Base-by-base conservation (phyloP, 2,797 vertebrate genomes). In the Ambastaia sidthimunki region DNA sequence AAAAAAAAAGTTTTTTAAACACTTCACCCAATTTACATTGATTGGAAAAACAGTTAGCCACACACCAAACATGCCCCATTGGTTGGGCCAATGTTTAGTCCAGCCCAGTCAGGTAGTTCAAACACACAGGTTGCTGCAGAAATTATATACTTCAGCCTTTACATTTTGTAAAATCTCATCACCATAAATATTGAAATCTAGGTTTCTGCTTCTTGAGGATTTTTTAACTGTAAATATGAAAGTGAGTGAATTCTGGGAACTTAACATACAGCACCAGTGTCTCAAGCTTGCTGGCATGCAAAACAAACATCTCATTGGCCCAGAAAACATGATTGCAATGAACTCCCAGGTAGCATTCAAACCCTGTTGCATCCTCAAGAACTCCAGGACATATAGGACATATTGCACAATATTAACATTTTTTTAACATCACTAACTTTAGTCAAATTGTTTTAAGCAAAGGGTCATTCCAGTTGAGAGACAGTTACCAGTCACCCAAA, bases 361-460 rank as follows among this genome's bases (percentile, higher is more conserved):
- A 18, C 48, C 37, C 37, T 41, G 34, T 15, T 12, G 13, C 37
- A 37, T 62, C 76, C 37, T 41, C 31, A 44, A 66, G 48, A 77
- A 34, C 41, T 54, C 44, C 15, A 48, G 41, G 59, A 41, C 69
- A 47, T 66, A 59, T 16, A 65, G 48, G 48, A 79, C 69, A 25
- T 79, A 79, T 79, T 79, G 69, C 77, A 79, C 77, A 72, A 72
- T 5, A 28, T 63, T 63, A 63, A 31, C 0, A 10, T 55, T 18
- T 37, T 37, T 63, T 78, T 12, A 70, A 60, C 75, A 59, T 54
- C 21, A 23, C 41, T 41, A 41, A 41, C 1, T 37, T 37, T n/a
- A 37, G 28, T 34, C 25, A 31, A 34, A 16, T 37, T 9, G 7
- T n/a, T 31, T 19, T 65, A 63, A n/a, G 62, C 62, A 65, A 65